phyloP scores from a whole-genome alignment of 2,888 invertebrate genomes.

The Eurytoma californica region DNA sequence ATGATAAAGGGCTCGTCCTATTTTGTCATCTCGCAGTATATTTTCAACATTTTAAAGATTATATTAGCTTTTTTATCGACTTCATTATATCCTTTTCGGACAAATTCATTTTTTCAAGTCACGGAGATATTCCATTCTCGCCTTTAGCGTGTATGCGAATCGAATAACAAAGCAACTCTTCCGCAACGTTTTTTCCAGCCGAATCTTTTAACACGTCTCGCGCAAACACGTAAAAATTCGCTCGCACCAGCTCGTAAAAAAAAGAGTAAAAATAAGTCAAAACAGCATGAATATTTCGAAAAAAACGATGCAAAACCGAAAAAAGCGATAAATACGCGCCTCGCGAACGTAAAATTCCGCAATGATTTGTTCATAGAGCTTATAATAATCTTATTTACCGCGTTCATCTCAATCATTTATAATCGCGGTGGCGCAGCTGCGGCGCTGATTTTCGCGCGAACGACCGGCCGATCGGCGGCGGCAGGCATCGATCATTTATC shows the following conservation, averaged over 20 bases:
- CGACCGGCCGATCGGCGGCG: not conserved
- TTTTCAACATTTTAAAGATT: not conserved
- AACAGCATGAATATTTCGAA: not conserved
- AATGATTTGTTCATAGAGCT: constrained; percentile 39
- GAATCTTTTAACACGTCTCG: too few species aligned
- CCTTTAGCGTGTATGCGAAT: not conserved
- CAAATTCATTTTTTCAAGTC: not conserved
- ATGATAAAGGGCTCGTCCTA: constrained; percentile 13
- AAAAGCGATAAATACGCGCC: not conserved
- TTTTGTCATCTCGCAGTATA: not conserved
- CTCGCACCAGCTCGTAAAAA: too few species aligned
- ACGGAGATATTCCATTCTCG: not conserved
- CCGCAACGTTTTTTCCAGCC: too few species aligned
- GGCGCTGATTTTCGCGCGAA: constrained; percentile 14
- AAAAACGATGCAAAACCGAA: constrained; percentile 2
- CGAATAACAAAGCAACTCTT: not conserved
- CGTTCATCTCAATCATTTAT: constrained; percentile 37
- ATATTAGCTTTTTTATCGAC: constrained; percentile 28
- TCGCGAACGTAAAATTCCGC: too few species aligned
- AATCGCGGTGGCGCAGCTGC: not conserved
- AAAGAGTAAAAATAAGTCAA: not conserved
- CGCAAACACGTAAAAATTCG: too few species aligned
- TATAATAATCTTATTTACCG: constrained; percentile 36
- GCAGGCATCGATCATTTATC: constrained; percentile 52
- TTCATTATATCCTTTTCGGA: constrained; percentile 10